Evolutionary conservation across 2,888 invertebrate genomes (phyloP).

Genomic region (Acanthosepion esculentum): DNA sequence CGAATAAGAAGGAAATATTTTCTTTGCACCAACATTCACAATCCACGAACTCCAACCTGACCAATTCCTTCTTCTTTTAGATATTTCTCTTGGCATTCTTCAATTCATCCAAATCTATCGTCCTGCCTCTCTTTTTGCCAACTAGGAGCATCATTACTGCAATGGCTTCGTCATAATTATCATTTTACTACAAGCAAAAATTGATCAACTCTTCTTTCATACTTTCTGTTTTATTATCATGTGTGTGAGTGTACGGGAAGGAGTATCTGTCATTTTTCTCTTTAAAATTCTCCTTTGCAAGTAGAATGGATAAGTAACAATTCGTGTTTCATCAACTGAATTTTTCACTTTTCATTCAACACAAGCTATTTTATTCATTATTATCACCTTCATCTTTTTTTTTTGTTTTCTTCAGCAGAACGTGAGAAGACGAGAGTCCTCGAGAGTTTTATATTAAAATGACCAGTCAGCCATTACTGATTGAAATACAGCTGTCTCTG

Average conservation of each 20-base stretch:
- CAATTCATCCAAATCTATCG: neutral
- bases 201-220: neutral
- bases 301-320: neutral
- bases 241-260: neutral
- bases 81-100: neutral
- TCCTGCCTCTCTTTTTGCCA: neutral
- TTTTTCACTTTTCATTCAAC: neutral
- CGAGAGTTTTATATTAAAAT: constrained; percentile 4
- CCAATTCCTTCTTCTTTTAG: neutral
- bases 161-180: neutral
- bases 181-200: neutral
- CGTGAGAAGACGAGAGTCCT: neutral
- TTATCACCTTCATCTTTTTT: neutral
- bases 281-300: neutral
- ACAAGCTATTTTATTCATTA: neutral
- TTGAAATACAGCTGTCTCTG: too few species aligned
- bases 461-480: neutral
- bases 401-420: neutral
- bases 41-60: neutral
- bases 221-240: neutral
- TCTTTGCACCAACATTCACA: neutral
- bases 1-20: too few species aligned
- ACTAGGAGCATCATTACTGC: neutral
- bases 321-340: neutral
- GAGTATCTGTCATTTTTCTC: neutral